Percentiles rank a stretch among this genome's conserved stretches.
phyloP scores from a whole-genome alignment of 2,113 vertebrate genomes.

The Eclectus roratus region DNA sequence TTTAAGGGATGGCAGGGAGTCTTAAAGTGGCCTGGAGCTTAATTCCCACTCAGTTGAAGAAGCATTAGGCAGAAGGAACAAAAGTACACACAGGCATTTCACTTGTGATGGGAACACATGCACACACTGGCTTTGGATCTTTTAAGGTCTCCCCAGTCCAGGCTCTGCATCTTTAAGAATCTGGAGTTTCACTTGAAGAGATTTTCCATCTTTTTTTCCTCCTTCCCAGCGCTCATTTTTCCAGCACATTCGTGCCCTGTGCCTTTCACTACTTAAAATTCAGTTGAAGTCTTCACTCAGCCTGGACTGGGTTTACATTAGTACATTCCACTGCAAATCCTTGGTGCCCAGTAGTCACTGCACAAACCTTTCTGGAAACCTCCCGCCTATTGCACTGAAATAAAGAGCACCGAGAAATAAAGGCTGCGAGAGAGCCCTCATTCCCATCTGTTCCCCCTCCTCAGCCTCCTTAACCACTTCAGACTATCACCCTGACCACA shows the following conservation, averaged over 20 bases:
- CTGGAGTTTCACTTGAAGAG: not conserved
- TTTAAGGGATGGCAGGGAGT: not conserved
- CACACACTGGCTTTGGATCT: not conserved
- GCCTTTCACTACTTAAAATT: not conserved
- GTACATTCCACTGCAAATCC: not conserved
- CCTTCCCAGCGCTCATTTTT: not conserved
- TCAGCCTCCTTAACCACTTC: not conserved
- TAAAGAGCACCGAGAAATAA: not conserved
- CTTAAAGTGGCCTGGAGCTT: not conserved
- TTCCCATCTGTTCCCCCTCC: not conserved
- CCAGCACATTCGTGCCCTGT: not conserved
- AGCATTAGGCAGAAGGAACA: not conserved
- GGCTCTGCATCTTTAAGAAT: not conserved
- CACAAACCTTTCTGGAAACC: not conserved
- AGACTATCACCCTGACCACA: rapidly evolving
- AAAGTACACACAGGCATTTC: rapidly evolving
- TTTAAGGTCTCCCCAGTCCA: not conserved
- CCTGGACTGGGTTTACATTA: not conserved
- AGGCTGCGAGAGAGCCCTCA: rapidly evolving
- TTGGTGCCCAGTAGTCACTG: not conserved
- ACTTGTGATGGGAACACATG: not conserved
- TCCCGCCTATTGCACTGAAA: not conserved
- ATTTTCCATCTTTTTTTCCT: not conserved
- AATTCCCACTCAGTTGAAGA: not conserved
- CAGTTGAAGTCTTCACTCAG: not conserved